phyloP scores from a whole-genome alignment of 2,797 vertebrate species.

The Thripadectes ignobilis region DNA sequence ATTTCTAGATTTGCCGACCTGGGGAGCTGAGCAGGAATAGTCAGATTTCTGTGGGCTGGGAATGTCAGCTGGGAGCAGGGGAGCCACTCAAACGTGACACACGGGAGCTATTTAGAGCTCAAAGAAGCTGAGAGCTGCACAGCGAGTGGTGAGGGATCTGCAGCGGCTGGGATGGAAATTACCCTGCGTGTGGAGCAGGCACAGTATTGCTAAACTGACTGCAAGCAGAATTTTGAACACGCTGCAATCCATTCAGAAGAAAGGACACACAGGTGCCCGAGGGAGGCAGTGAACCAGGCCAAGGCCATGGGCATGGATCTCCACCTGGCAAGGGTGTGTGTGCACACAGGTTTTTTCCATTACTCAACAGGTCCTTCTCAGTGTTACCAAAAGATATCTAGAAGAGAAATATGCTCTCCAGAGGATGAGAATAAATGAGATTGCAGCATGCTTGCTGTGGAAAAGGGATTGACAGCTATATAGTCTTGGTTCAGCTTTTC shows the following conservation, averaged over 20 bases:
- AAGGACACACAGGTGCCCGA: background rate
- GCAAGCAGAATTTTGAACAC: background rate
- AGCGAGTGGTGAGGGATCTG: background rate
- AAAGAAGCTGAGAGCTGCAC: background rate
- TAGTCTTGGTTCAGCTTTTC: background rate
- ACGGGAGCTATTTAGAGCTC: slow-evolving; percentile 13
- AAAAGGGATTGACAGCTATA: background rate
- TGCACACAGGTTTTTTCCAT: background rate
- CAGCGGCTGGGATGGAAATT: background rate
- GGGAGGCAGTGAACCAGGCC: background rate
- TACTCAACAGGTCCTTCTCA: background rate
- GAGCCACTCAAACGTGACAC: background rate
- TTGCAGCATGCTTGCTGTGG: background rate
- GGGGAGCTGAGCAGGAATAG: background rate
- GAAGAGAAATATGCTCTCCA: background rate
- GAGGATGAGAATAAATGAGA: background rate
- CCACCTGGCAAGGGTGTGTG: background rate
- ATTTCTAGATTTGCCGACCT: background rate
- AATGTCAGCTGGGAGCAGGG: slow-evolving; percentile 30
- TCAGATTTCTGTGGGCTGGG: background rate
- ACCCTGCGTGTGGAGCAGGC: rapidly evolving
- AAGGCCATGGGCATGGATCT: background rate
- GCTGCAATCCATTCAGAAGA: background rate
- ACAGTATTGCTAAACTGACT: background rate
- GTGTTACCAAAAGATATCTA: background rate